These are phyloP conservation scores for Cepphus grylle DNA, from an alignment of 2,113 vertebrate genomes.

Conservation along the genomic window DNA sequence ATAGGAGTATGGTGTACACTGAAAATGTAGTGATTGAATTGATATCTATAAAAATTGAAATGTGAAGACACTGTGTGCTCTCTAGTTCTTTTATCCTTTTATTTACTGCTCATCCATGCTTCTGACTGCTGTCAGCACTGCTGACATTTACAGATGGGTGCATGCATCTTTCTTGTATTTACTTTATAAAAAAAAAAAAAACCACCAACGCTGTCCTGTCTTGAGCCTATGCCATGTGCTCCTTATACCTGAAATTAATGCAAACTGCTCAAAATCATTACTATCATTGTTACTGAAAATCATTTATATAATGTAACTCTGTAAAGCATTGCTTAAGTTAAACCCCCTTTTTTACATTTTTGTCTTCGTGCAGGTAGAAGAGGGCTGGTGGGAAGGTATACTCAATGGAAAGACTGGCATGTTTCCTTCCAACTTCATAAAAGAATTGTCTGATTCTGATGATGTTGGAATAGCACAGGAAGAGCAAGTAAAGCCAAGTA, in stretches of 20 bases:
- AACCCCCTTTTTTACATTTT: not conserved
- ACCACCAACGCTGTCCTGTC: not conserved
- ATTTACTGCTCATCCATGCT: not conserved
- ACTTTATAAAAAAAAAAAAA: not conserved
- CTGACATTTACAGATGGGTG: not conserved
- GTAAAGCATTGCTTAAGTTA: not conserved
- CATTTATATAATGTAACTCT: not conserved
- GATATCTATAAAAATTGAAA: not conserved
- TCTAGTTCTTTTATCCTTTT: not conserved
- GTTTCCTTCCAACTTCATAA: slow-evolving; percentile 99
- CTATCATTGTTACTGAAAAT: not conserved
- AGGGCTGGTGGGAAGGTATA: slow-evolving; percentile 97
- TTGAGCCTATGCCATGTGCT: not conserved
- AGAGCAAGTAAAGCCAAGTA: slow-evolving; percentile 88
- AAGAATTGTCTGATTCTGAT: slow-evolving; percentile 80
- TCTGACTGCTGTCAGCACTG: not conserved
- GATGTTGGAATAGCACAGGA: slow-evolving; percentile 83
- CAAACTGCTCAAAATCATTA: not conserved
- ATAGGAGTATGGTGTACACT: not conserved
- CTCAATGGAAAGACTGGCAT: slow-evolving; percentile 93
- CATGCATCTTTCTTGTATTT: not conserved
- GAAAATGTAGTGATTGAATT: not conserved
- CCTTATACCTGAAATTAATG: not conserved
- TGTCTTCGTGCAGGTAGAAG: slow-evolving; percentile 85
- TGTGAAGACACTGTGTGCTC: rapidly evolving